Evolutionary conservation across 2,888 invertebrate species (phyloP).

Genomic region (Eupithecia dodoneata): DNA sequence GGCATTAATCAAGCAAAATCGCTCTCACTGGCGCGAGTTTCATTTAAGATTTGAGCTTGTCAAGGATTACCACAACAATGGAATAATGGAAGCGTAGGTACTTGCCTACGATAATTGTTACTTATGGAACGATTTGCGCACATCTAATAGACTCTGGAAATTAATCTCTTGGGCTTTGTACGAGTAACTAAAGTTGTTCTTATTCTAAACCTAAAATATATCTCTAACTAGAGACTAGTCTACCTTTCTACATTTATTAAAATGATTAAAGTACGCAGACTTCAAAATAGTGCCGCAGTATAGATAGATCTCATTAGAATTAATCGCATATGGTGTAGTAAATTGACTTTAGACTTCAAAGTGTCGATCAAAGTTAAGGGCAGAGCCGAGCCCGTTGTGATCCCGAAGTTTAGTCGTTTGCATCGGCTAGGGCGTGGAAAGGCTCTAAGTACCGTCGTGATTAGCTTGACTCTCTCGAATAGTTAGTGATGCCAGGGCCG

Average conservation of each 20-base stretch:
- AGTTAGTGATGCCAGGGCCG: slow-evolving; percentile 52
- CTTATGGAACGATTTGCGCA: slow-evolving; percentile 21
- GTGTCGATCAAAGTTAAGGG: slow-evolving; percentile 76
- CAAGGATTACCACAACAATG: slow-evolving; percentile 60
- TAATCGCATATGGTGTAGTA: slow-evolving; percentile 52
- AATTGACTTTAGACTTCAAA: slow-evolving; percentile 70
- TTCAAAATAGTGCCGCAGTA: slow-evolving; percentile 3
- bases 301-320: slow-evolving; percentile 12
- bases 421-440: slow-evolving; percentile 74
- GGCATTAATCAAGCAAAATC: slow-evolving; percentile 74
- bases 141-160: slow-evolving; percentile 8
- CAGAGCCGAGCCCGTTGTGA: slow-evolving; percentile 70
- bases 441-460: slow-evolving; percentile 70
- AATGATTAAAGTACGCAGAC: not conserved
- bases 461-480: slow-evolving; percentile 60
- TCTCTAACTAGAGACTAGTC: not conserved
- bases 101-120: slow-evolving; percentile 11
- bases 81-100: slow-evolving; percentile 41
- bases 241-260: not conserved
- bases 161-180: slow-evolving; percentile 14
- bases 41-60: slow-evolving; percentile 64
- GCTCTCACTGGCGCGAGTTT: slow-evolving; percentile 65
- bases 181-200: not conserved
- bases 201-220: not conserved
- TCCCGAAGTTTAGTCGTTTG: slow-evolving; percentile 77